Base-by-base conservation (phyloP, 2,113 vertebrate species). In the Muscicapa adusta region DNA sequence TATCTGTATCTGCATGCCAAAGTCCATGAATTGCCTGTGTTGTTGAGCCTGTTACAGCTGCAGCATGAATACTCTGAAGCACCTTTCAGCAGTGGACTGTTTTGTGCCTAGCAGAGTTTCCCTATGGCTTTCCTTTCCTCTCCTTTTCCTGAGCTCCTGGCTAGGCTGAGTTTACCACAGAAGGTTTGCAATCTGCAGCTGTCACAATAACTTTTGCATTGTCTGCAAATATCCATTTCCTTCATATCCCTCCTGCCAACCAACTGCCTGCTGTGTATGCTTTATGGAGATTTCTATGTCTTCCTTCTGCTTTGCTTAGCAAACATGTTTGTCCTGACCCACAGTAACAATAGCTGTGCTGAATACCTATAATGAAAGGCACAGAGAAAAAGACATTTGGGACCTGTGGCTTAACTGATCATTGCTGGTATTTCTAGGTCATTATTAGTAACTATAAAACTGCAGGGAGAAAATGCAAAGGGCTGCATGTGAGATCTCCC, bases 101-200 rank as follows among this genome's bases (percentile, higher is more conserved):
- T 89, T 23, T 68, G 54, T 43, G 28, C 62, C 47, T 93, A 42
- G 38, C 22, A 85, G 48, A 54, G 22, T 51, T 89, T 67, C 48
- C 11, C 50, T 56, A 11, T 47, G 51, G 8, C 47, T 93, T 88
- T 79, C 40, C 13, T 92, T 81, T 81, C 42, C 57, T 68, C 18
- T 91, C 23, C 18, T 68, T 87, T 85, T 91, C n/a, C 51, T 28
- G 15, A 70, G 36, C 23, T 90, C 42, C 70, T 0, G 0, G 5
- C 22, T 91, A 67, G 60, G 56, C 58, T n/a, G 63, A 89, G 24
- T 93, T 95, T 93, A 36, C 56, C 72, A 62, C 87, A 78, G 74
- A 91, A 80, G 79, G 78, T 43, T 94, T 88, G 74, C 85, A 94
- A 88, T 95, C 56, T 83, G 87, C 89, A 96, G 60, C 82, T 94